A percentile compares a stretch with the other conserved stretches of the same genome.
Conservation (phyloP, 2,888 invertebrate genomes). For the Anodontia alba region DNA sequence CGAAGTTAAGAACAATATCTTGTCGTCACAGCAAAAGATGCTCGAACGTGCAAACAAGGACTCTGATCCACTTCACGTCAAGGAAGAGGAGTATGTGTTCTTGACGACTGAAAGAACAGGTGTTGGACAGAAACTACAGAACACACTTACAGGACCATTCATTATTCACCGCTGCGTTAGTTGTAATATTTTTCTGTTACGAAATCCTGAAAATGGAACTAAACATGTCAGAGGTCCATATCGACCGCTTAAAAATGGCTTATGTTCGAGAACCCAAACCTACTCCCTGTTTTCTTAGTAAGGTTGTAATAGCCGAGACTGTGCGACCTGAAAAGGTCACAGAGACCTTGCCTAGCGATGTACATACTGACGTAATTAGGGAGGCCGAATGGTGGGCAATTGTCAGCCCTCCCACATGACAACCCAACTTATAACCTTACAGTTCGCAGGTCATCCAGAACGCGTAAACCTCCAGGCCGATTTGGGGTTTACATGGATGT, state of each 20-base stretch:
- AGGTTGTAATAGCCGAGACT: background rate
- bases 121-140: conserved; percentile 23
- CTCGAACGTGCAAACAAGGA: conserved; percentile 12
- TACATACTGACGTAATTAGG: background rate
- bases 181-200: conserved; percentile 25
- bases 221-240: background rate
- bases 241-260: conserved; percentile 4
- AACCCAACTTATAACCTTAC: background rate
- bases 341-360: background rate
- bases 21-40: conserved; percentile 7
- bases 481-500: background rate
- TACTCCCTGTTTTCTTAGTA: conserved; percentile 6
- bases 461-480: background rate
- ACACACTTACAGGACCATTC: conserved; percentile 28
- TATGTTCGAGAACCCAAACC: background rate
- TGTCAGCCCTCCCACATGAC: background rate
- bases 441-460: background rate
- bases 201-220: conserved; percentile 21
- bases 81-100: conserved; percentile 36
- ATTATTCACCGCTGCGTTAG: conserved; percentile 33
- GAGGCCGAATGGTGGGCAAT: background rate
- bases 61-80: background rate
- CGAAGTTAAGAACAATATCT: conserved; percentile 1
- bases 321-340: background rate
- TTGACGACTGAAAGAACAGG: conserved; percentile 1